Conservation (phyloP, 2,797 vertebrate genomes). For the Lagocephalus sceleratus region DNA sequence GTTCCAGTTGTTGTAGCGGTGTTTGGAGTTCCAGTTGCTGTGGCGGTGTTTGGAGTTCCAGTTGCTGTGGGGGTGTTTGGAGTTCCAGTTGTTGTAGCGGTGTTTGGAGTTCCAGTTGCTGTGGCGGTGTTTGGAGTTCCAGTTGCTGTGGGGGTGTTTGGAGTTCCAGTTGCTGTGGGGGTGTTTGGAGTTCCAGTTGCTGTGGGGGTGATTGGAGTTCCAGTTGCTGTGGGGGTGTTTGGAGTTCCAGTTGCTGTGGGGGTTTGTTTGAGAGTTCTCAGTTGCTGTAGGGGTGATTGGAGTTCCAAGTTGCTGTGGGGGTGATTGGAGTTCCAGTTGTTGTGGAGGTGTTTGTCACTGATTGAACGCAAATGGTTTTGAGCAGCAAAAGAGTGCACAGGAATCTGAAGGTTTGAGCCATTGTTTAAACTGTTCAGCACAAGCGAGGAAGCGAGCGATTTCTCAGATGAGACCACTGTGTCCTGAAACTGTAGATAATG, state of each 20-base stretch:
- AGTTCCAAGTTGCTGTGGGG: neutral
- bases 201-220: neutral
- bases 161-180: neutral
- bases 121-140: neutral
- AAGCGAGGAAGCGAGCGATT: neutral
- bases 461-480: neutral
- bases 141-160: neutral
- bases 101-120: neutral
- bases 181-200: neutral
- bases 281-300: neutral
- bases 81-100: neutral
- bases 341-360: no score
- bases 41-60: accelerated
- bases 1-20: neutral
- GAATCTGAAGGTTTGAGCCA: neutral
- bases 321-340: neutral
- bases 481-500: neutral
- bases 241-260: neutral
- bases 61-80: neutral
- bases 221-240: neutral
- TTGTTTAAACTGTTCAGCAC: neutral
- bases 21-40: neutral
- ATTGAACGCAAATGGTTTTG: neutral
- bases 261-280: neutral
- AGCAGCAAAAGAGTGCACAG: neutral